phyloP scores from a whole-genome alignment of 2,113 vertebrate species.

The Entelurus aequoreus region DNA sequence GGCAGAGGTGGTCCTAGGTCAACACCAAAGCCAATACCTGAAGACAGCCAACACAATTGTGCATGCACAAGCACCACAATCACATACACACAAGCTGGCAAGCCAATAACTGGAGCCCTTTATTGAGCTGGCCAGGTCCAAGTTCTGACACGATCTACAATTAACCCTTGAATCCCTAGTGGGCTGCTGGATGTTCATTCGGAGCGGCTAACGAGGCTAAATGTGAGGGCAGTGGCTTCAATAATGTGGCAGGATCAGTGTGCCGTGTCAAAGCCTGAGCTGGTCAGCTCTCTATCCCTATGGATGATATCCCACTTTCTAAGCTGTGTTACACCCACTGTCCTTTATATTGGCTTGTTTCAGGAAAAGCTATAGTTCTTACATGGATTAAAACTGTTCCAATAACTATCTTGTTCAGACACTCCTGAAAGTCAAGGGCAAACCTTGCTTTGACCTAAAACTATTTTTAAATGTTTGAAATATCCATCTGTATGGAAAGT shows the following conservation, averaged over 20 bases:
- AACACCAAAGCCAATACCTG: constrained; percentile 68
- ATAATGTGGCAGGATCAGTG: constrained; percentile 65
- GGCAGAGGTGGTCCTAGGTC: constrained; percentile 61
- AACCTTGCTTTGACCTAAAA: background rate
- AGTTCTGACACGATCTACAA: constrained; percentile 68
- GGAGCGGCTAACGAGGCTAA: constrained; percentile 64
- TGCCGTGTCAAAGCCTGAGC: constrained; percentile 44
- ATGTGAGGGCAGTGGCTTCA: constrained; percentile 63
- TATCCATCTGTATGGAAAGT: no score
- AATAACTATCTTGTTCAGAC: background rate
- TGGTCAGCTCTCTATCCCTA: constrained; percentile 56
- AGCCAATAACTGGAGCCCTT: constrained; percentile 68
- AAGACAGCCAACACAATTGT: constrained; percentile 43
- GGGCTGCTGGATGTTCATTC: constrained; percentile 57
- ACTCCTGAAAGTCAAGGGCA: background rate
- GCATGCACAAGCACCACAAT: constrained; percentile 28
- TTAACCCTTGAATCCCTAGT: constrained; percentile 66
- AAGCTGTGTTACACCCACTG: constrained; percentile 23
- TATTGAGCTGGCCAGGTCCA: constrained; percentile 66
- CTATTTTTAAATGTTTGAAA: no score
- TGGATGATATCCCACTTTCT: constrained; percentile 47
- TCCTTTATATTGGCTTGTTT: constrained; percentile 30
- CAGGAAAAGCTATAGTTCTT: constrained; percentile 22
- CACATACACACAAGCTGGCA: constrained; percentile 30
- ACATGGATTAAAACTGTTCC: background rate